A percentile compares a stretch with the other conserved stretches of the same genome.
Conservation (phyloP, 2,113 vertebrate genomes). For the Dryoscopus gambensis region DNA sequence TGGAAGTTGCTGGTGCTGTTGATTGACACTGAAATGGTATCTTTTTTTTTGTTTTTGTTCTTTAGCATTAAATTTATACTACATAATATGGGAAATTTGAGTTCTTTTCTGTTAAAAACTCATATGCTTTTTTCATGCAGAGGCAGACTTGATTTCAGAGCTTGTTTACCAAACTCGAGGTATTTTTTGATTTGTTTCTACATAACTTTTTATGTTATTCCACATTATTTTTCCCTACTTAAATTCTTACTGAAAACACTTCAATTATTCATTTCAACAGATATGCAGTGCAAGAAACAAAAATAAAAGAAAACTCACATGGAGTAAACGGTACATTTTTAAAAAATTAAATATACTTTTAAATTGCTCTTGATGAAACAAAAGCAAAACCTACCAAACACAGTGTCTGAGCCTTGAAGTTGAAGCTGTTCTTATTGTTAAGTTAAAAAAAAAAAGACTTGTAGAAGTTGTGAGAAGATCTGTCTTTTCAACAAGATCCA, state of each 20-base stretch:
- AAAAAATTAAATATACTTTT: neutral
- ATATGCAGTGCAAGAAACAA: neutral
- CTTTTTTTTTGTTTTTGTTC: neutral
- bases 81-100: neutral
- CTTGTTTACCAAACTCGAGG: neutral
- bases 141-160: neutral
- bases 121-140: neutral
- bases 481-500: neutral
- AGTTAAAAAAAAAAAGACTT: neutral
- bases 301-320: neutral
- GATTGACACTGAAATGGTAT: neutral
- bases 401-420: neutral
- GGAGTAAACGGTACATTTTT: neutral
- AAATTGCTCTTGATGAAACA: neutral
- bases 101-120: neutral
- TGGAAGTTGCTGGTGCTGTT: neutral
- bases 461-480: neutral
- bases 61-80: neutral
- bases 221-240: neutral
- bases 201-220: neutral
- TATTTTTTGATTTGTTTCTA: neutral
- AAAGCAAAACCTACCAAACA: neutral
- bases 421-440: neutral
- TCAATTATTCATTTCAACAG: slow-evolving; percentile 10
- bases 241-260: neutral